These are phyloP conservation scores for Elmis aenea DNA, from an alignment of 2,888 invertebrate genomes.

Conservation along the genomic window DNA sequence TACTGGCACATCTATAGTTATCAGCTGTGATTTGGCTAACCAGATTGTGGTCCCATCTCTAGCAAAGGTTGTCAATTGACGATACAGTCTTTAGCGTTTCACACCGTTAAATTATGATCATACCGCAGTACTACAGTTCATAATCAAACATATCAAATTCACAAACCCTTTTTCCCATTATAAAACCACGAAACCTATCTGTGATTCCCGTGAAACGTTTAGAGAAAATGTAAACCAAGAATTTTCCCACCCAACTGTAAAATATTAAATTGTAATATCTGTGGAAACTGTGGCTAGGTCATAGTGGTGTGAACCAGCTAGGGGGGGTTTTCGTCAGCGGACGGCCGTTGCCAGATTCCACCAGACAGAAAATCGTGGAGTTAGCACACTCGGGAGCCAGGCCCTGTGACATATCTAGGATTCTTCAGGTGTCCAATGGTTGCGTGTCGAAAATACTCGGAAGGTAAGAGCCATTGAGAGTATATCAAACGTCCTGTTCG, in stretches of 20 bases:
- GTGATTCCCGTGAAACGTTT: too few species aligned
- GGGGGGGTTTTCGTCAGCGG: slow-evolving; percentile 99
- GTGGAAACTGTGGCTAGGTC: slow-evolving; percentile 68
- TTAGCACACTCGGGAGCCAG: slow-evolving; percentile 95
- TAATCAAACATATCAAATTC: too few species aligned
- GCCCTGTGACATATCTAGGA: slow-evolving; percentile 98
- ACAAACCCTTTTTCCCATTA: too few species aligned
- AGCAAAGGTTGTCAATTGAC: slow-evolving; percentile 46
- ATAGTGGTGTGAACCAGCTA: slow-evolving; percentile 99
- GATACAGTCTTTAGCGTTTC: slow-evolving; percentile 49
- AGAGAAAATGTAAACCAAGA: too few species aligned
- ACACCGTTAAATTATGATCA: slow-evolving; percentile 47
- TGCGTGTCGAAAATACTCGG: slow-evolving; percentile 99
- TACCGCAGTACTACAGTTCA: slow-evolving; percentile 28
- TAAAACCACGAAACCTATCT: too few species aligned
- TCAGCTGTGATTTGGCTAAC: neutral
- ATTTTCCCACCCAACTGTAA: too few species aligned
- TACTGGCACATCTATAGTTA: too few species aligned
- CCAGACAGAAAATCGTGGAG: slow-evolving; percentile 98
- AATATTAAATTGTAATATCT: slow-evolving; percentile 33
- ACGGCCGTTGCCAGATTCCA: slow-evolving; percentile 94
- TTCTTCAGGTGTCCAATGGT: slow-evolving; percentile 98
- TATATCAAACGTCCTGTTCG: neutral
- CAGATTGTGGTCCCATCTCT: slow-evolving; percentile 24
- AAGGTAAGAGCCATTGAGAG: slow-evolving; percentile 59